Evolutionary conservation across 2,113 vertebrate species (phyloP).

Genomic region (Grammomys surdaster): DNA sequence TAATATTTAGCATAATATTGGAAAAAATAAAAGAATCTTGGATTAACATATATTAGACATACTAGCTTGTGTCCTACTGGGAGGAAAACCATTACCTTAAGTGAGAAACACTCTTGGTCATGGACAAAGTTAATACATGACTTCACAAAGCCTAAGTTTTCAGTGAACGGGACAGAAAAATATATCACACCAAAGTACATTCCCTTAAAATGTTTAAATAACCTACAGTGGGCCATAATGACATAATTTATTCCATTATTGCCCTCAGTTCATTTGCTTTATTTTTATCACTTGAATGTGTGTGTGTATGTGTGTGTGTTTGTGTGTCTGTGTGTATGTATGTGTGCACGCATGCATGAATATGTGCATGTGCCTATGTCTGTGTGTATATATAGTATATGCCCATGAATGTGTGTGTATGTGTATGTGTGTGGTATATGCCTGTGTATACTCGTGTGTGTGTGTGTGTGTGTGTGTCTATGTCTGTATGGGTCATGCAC

Average conservation of each 20-base stretch:
- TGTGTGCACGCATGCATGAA: background rate
- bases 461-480: background rate
- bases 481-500: background rate
- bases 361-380: background rate
- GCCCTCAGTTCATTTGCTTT: background rate
- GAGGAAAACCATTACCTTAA: background rate
- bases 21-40: background rate
- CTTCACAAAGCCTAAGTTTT: background rate
- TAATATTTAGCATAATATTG: background rate
- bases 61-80: background rate
- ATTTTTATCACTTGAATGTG: background rate
- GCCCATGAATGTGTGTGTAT: background rate
- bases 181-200: background rate
- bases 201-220: background rate
- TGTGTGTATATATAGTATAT: background rate
- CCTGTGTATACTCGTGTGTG: background rate
- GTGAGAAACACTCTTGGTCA: background rate
- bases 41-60: background rate
- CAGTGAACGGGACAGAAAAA: background rate
- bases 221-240: background rate
- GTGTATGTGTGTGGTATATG: background rate
- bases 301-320: accelerated
- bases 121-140: background rate
- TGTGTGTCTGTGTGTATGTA: background rate
- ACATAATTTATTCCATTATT: background rate